phyloP scores from a whole-genome alignment of 2,888 invertebrate species.

The Cryptocephalus primarius region DNA sequence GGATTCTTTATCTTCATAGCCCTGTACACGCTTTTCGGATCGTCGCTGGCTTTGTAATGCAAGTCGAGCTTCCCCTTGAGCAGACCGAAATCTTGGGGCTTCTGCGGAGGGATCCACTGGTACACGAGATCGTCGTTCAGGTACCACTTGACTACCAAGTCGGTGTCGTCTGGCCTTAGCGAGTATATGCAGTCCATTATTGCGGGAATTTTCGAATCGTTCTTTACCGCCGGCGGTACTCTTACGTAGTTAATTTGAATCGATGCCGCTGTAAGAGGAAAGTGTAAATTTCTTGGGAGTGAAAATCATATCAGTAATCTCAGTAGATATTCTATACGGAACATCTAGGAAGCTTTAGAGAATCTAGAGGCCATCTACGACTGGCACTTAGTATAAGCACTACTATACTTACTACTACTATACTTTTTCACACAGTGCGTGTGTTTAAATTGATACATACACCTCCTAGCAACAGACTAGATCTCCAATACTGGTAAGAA shows the following conservation, averaged over 20 bases:
- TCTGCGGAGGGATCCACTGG: slow-evolving; percentile 66
- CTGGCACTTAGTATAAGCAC: too few relatives aligned
- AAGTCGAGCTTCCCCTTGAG: slow-evolving; percentile 50
- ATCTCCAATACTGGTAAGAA: too few relatives aligned
- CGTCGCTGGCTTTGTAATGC: slow-evolving; percentile 51
- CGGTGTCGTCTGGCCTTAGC: slow-evolving; percentile 50
- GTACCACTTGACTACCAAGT: slow-evolving; percentile 69
- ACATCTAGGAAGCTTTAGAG: too few relatives aligned
- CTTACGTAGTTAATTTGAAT: slow-evolving; percentile 35
- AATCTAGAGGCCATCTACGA: too few relatives aligned
- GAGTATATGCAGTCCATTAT: slow-evolving; percentile 64
- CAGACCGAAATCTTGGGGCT: slow-evolving; percentile 52
- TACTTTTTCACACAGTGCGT: too few relatives aligned
- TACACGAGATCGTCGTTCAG: slow-evolving; percentile 61
- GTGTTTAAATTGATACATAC: too few relatives aligned
- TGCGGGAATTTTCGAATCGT: slow-evolving; percentile 36
- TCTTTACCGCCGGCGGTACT: slow-evolving; percentile 33
- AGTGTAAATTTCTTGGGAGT: too few relatives aligned
- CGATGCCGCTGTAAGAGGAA: background rate
- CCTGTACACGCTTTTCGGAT: slow-evolving; percentile 57
- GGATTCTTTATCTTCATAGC: slow-evolving; percentile 59
- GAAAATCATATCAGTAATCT: too few relatives aligned
- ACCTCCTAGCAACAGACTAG: too few relatives aligned
- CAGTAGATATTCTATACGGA: too few relatives aligned
- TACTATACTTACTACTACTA: too few relatives aligned